Percentiles rank a stretch among this genome's conserved stretches.
Conservation (phyloP, 1,140 invertebrate species). For the Diuraphis noxia region DNA sequence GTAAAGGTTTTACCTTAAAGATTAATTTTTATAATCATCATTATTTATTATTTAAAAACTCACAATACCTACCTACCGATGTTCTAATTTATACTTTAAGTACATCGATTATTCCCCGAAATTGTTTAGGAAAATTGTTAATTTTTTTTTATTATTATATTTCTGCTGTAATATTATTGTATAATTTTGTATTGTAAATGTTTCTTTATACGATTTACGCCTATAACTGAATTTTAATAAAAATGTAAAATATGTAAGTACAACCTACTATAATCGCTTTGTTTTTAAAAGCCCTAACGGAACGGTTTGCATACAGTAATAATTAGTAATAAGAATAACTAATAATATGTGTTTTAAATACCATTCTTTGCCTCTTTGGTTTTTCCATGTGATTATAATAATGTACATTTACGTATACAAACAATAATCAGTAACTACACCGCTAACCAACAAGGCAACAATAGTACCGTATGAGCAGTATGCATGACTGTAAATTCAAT, state of each 20-base stretch:
- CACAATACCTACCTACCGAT: background rate
- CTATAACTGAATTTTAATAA: conserved; percentile 18
- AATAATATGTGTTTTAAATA: background rate
- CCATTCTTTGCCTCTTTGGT: too few species aligned
- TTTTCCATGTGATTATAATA: background rate
- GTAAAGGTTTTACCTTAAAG: background rate
- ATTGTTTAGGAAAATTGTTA: conserved; percentile 17
- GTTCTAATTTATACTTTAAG: background rate
- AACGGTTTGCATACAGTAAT: background rate
- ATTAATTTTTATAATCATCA: background rate
- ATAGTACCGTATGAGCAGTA: background rate
- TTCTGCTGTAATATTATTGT: background rate
- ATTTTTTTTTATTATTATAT: background rate
- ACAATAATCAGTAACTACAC: background rate
- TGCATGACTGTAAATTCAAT: background rate
- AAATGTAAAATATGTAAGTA: conserved; percentile 25
- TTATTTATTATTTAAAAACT: conserved; percentile 16
- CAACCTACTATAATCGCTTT: background rate
- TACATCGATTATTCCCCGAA: background rate
- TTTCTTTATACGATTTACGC: background rate
- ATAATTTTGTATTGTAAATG: conserved; percentile 20
- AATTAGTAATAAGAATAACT: background rate
- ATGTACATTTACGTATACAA: background rate
- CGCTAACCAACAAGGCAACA: background rate
- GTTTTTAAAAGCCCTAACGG: background rate